Conservation (phyloP, 2,797 vertebrate species). For the Leuciscus waleckii region DNA sequence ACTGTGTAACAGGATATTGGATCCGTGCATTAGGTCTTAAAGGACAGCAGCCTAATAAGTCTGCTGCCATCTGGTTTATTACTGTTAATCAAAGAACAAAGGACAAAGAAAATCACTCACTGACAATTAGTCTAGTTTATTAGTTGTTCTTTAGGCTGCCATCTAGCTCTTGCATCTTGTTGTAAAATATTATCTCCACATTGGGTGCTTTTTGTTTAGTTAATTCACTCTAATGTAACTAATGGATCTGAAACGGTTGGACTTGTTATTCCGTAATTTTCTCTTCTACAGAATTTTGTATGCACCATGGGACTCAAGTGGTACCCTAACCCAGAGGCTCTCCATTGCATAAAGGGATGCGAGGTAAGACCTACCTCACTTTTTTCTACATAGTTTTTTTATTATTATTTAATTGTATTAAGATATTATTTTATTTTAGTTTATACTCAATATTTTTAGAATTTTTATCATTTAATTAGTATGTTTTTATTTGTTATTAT, state of each 20-base stretch:
- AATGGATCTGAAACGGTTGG: slow-evolving; percentile 3
- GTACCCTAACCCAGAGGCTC: slow-evolving; percentile 91
- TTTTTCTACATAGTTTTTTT: not conserved
- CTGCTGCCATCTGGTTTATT: too few species aligned
- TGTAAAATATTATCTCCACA: not conserved
- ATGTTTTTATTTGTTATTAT: not conserved
- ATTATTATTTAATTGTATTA: not conserved
- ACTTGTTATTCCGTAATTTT: slow-evolving; percentile 5
- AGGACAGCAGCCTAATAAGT: too few species aligned
- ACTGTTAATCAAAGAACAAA: too few species aligned
- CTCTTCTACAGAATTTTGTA: slow-evolving; percentile 49
- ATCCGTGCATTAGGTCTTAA: not conserved
- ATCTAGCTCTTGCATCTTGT: not conserved
- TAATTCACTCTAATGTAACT: not conserved
- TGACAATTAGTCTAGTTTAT: not conserved
- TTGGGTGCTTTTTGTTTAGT: not conserved
- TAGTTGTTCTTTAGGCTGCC: too few species aligned
- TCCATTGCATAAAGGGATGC: slow-evolving; percentile 97
- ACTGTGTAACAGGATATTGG: not conserved
- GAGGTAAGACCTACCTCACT: slow-evolving; percentile 83
- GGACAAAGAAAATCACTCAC: too few species aligned
- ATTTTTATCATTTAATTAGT: not conserved
- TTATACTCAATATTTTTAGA: not conserved
- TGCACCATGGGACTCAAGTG: slow-evolving; percentile 95
- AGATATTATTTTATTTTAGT: not conserved